phyloP scores from a whole-genome alignment of 2,888 invertebrate species.

The Proisotoma minuta region DNA sequence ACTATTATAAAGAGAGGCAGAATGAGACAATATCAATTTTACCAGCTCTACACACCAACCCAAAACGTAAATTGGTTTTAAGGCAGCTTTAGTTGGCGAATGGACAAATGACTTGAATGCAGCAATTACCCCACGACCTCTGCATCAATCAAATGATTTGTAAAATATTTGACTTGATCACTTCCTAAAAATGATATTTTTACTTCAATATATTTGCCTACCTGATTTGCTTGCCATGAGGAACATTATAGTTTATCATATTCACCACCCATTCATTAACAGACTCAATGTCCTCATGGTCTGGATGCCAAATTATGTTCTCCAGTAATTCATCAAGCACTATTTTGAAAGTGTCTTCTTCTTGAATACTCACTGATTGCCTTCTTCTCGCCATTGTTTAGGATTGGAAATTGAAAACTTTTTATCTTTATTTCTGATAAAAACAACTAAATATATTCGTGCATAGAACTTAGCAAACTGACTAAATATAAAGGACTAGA shows the following conservation, averaged over 20 bases:
- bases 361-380: conserved; percentile 8
- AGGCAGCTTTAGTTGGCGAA: conserved; percentile 50
- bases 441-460: too few species aligned
- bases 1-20: too few species aligned
- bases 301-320: neutral
- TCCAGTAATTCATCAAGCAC: conserved; percentile 9
- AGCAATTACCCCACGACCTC: conserved; percentile 42
- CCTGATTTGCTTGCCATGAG: conserved; percentile 26
- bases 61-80: conserved; percentile 52
- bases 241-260: conserved; percentile 27
- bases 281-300: neutral
- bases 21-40: neutral
- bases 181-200: neutral
- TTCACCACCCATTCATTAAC: conserved; percentile 1
- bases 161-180: too few species aligned
- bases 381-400: neutral
- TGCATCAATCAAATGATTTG: too few species aligned
- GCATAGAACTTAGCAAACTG: too few species aligned
- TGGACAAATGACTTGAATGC: conserved; percentile 37
- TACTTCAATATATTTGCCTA: neutral
- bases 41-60: conserved; percentile 49
- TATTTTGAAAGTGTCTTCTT: conserved; percentile 4
- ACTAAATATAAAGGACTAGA: too few species aligned
- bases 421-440: too few species aligned
- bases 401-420: too few species aligned